A percentile compares a stretch with the other conserved stretches of the same genome.
Evolutionary conservation across 1,140 invertebrate species (phyloP).

Genomic region (Ceratina australensis): DNA sequence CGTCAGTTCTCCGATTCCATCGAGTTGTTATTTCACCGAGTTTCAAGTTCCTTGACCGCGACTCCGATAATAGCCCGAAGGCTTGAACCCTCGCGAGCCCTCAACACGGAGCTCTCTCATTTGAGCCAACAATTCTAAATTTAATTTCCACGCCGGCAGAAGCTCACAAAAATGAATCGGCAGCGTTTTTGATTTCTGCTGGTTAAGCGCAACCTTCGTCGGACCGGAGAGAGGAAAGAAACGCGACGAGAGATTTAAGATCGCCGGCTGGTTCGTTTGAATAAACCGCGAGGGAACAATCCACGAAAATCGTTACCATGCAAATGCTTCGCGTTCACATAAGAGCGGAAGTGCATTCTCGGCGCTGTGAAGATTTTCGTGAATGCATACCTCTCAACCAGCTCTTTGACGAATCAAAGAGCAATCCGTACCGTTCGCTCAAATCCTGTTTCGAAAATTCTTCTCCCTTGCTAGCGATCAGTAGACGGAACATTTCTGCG

Average conservation of each 20-base stretch:
- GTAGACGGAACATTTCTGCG: no score
- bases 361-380: neutral
- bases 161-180: neutral
- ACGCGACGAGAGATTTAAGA: neutral
- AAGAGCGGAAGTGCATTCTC: neutral
- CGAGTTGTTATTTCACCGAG: neutral
- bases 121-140: no score
- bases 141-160: no score
- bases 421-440: neutral
- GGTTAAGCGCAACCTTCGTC: neutral
- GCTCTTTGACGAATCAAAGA: neutral
- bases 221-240: neutral
- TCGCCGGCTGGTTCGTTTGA: neutral
- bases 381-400: neutral
- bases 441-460: slow-evolving; percentile 4
- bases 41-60: neutral
- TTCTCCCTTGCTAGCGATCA: no score
- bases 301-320: neutral
- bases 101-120: no score
- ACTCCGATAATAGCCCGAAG: neutral
- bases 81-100: no score
- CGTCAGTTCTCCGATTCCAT: neutral
- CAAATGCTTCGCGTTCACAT: neutral
- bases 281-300: neutral
- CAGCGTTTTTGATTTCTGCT: neutral